Evolutionary conservation across 2,888 invertebrate genomes (phyloP).

Genomic region (Ashinkailepas kermadecensis): DNA sequence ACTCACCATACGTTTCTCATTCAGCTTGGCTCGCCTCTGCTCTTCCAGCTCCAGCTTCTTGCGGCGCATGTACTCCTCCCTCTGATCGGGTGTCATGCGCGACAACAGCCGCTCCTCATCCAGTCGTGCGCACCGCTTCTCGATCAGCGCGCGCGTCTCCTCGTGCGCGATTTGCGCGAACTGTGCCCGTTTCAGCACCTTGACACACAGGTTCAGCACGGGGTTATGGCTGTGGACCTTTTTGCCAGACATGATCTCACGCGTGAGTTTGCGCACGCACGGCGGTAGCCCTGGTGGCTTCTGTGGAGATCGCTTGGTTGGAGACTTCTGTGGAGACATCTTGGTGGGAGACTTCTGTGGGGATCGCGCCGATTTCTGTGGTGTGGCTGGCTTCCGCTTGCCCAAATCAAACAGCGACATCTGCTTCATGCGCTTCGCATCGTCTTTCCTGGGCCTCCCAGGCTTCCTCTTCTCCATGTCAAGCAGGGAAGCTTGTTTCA

Average conservation of each 20-base stretch:
- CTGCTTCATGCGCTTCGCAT: not conserved
- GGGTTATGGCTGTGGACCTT: not conserved
- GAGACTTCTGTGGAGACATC: not conserved
- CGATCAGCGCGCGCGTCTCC: conserved; percentile 18
- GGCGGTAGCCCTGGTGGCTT: conserved; percentile 2
- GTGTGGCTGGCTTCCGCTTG: not conserved
- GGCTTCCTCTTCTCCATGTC: conserved; percentile 21
- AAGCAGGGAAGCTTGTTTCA: conserved; percentile 23
- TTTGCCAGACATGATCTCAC: conserved; percentile 14
- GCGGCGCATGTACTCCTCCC: not conserved
- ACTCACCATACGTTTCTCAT: conserved; percentile 16
- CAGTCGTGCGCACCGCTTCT: not conserved
- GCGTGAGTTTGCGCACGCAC: conserved; percentile 18
- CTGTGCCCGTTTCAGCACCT: not conserved
- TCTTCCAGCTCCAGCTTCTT: not conserved
- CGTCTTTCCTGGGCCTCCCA: conserved; percentile 6
- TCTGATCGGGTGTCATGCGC: conserved; percentile 7
- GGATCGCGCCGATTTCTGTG: not conserved
- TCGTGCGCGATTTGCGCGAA: not conserved
- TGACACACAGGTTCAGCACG: conserved; percentile 4
- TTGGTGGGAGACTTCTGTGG: not conserved
- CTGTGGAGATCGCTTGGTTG: not conserved
- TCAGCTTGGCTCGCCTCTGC: conserved; percentile 21
- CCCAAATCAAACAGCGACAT: conserved; percentile 18
- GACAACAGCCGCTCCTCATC: not conserved